A percentile compares a stretch with the other conserved stretches of the same genome.
phyloP scores from a whole-genome alignment of 1,140 invertebrate genomes.

The Patella vulgata region DNA sequence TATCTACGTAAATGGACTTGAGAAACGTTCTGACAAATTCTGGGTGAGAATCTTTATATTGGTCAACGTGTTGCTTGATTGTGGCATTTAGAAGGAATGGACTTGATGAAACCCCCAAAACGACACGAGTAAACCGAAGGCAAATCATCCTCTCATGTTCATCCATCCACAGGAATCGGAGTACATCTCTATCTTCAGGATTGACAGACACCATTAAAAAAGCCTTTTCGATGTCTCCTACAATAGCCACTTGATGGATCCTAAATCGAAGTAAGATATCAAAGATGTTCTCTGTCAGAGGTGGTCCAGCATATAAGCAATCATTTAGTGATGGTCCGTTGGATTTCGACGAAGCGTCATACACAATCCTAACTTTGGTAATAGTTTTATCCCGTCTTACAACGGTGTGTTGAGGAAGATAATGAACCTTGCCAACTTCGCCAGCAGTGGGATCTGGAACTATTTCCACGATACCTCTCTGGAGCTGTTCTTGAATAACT shows the following conservation, averaged over 20 bases:
- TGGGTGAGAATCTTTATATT: no score
- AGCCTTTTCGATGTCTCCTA: no score
- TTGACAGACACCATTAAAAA: neutral
- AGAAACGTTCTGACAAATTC: no score
- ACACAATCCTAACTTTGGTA: neutral
- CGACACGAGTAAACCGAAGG: no score
- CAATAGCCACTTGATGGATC: no score
- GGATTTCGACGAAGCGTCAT: neutral
- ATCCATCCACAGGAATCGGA: conserved; percentile 10
- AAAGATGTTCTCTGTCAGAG: neutral
- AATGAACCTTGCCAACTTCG: neutral
- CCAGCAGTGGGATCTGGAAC: neutral
- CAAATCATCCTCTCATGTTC: neutral
- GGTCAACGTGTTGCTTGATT: no score
- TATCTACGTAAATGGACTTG: no score
- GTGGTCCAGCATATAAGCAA: conserved; percentile 1
- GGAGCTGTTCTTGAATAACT: conserved; percentile 12
- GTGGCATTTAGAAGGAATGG: no score
- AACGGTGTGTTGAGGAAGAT: neutral
- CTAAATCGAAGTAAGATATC: no score
- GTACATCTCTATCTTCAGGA: neutral
- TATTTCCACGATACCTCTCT: conserved; percentile 6
- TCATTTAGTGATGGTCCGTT: conserved; percentile 7
- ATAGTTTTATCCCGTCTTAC: neutral
- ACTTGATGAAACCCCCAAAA: no score